Evolutionary conservation across 2,113 vertebrate species (phyloP), one percentile per base, ranked within the genome.

Genomic region (Eonycteris spelaea): DNA sequence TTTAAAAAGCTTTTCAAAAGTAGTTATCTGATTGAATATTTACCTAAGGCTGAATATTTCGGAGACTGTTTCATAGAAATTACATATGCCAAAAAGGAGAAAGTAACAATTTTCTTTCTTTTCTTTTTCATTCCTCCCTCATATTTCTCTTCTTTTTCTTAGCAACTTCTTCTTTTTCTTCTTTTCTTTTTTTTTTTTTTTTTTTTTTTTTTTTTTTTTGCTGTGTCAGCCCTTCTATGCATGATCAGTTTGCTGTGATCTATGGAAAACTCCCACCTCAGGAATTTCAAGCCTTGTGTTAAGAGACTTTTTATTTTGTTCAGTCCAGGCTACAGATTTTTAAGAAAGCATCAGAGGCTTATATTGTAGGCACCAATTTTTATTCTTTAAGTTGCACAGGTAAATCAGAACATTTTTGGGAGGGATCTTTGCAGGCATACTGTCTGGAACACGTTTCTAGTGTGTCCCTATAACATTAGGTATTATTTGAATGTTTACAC

Each of bases 171-270:
- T 8, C 45, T 45, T 8, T 6, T 45, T 45, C 45, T 45, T 45
- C 45, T 45, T 45, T 45, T 45, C 45, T 45, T 45, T 6, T 45
- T 45, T 6, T 45, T 45, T 6, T 45, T 45, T 6, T 45, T 45
- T 14, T 48, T 48, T 3, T 14, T 48, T 14, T 48, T 48, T 14
- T 14, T 48, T 48, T 48, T 48, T 92, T 97, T 83, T 97, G 97
- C 98, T 96, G 91, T 0, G 86, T 98, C 98, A 98, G 98, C 96
- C 96, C 93, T 95, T 98, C 97, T 75, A 63, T 94, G 97, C 97
- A 96, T 85, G 95, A 97, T 48, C 96, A 92, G 94, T 97, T 97
- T 95, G 95, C 96, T 90, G 80, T 97, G 86, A 97, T 97, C 70
- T 28, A 63, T 94, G 97, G 97, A 95, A 96, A 97, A 95, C 97